Percentiles rank a stretch among this genome's conserved stretches.
Evolutionary conservation across 2,113 vertebrate genomes (phyloP).

Genomic region (Petaurus breviceps): DNA sequence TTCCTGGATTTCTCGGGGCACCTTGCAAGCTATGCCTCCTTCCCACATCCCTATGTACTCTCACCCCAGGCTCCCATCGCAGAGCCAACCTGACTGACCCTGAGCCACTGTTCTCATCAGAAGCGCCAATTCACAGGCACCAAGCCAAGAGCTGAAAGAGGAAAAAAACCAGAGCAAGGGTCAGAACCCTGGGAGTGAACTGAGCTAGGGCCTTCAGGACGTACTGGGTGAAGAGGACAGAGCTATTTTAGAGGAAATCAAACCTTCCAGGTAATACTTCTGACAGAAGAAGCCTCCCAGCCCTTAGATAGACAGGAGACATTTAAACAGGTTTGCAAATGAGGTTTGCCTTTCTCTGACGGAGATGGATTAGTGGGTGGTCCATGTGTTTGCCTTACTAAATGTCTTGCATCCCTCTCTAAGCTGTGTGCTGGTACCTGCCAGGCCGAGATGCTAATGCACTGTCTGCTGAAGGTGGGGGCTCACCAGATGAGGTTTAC

Average conservation of each 20-base stretch:
- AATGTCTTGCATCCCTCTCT: constrained; percentile 14
- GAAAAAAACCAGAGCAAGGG: background rate
- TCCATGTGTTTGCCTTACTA: constrained; percentile 67
- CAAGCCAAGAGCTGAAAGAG: background rate
- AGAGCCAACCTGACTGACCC: background rate
- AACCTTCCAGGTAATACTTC: background rate
- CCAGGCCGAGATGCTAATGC: background rate
- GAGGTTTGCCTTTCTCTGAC: background rate
- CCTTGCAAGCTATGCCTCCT: background rate
- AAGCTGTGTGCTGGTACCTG: constrained; percentile 53
- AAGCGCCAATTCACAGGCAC: background rate
- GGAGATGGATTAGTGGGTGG: constrained; percentile 45
- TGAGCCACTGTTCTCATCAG: background rate
- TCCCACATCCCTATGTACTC: background rate
- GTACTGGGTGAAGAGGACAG: background rate
- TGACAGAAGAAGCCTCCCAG: background rate
- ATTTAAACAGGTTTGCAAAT: constrained; percentile 14
- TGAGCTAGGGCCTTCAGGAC: background rate
- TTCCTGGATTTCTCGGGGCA: background rate
- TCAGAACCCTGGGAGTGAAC: background rate
- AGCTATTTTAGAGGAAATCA: background rate
- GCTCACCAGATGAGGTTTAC: constrained; percentile 62
- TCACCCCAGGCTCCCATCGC: background rate
- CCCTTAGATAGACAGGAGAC: background rate
- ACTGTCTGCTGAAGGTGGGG: background rate